A percentile compares a stretch with the other conserved stretches of the same genome.
These are phyloP conservation scores for Hormiphora californensis DNA, from an alignment of 37 sponge, comb jelly and placozoan species.

Conservation along the genomic window DNA sequence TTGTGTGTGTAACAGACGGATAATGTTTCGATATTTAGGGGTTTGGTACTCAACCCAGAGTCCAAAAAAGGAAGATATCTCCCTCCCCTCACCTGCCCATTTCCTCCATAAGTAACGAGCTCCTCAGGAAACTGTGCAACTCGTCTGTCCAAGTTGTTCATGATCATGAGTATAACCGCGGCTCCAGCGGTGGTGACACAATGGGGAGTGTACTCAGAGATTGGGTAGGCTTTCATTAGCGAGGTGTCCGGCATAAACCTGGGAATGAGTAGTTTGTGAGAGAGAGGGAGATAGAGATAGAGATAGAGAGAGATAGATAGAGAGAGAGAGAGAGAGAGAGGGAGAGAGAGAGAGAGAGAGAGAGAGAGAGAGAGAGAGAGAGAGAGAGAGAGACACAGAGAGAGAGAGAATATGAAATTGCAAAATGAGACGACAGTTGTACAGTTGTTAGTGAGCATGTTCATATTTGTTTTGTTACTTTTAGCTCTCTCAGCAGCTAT, in stretches of 20 bases:
- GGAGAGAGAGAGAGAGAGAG: neutral
- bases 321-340: neutral
- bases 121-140: slow-evolving; percentile 98
- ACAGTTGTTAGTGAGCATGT: too few species aligned
- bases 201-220: slow-evolving; percentile 74
- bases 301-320: too few species aligned
- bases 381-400: neutral
- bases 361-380: neutral
- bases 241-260: slow-evolving; percentile 37
- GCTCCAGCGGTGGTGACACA: slow-evolving; percentile 65
- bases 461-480: too few species aligned
- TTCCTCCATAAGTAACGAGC: slow-evolving; percentile 96
- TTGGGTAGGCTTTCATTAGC: slow-evolving; percentile 81
- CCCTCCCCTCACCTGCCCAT: slow-evolving; percentile 93
- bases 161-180: slow-evolving; percentile 97
- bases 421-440: too few species aligned
- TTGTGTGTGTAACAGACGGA: too few species aligned
- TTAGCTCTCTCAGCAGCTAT: too few species aligned
- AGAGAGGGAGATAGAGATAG: neutral
- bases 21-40: too few species aligned
- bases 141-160: slow-evolving; percentile 89
- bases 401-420: neutral
- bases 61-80: too few species aligned
- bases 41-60: too few species aligned
- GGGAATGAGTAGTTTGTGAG: neutral